Base-by-base conservation (phyloP, 2,797 vertebrate species). In the Chromobotia macracanthus region DNA sequence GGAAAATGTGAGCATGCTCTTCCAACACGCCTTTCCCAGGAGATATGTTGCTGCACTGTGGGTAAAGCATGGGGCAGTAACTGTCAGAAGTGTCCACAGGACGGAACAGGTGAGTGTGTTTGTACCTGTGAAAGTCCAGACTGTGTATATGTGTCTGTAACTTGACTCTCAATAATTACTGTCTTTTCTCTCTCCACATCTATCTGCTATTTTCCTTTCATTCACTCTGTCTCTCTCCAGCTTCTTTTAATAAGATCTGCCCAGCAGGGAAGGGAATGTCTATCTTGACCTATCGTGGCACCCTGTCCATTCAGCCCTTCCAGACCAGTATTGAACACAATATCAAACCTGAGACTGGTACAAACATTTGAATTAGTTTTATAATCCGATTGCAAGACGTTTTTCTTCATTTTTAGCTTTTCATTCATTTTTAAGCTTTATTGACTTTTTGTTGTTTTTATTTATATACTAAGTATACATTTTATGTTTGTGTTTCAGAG, bases 1-100 rank as follows among this genome's bases (percentile, higher is more conserved):
- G 90, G 91, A 2, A 93, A 91, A 72, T 98, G 96, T 75, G 92
- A 95, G 80, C 94, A 93, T 2, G 90, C 95, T 0, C 89, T 97
- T 66, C 78, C 89, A 28, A 93, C 90, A 0, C 87, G 85, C 65
- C 90, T 96, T 75, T 94, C 94, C 38, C 93, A 93, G 77, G 94
- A 95, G 85, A 89, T 94, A 83, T 98, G 96, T 89, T 98, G 96
- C 91, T 97, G 96, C 87, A 96, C 95, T 0, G 96, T 97, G 80
- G 96, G 96, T 72, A 95, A 95, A 85, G 96, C 96, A 75, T 98
- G 96, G 96, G 96, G 96, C 0, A 81, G 80, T 2, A 89, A 87
- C 80, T 97, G 96, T 83, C 92, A 96, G 78, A 89, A 91, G 64
- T 98, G 96, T 88, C 96, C 96, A 0, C 88, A 94, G 28, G 94